These are phyloP conservation scores for Arctopsyche grandis DNA, from an alignment of 1,140 invertebrate genomes.

Conservation along the genomic window DNA sequence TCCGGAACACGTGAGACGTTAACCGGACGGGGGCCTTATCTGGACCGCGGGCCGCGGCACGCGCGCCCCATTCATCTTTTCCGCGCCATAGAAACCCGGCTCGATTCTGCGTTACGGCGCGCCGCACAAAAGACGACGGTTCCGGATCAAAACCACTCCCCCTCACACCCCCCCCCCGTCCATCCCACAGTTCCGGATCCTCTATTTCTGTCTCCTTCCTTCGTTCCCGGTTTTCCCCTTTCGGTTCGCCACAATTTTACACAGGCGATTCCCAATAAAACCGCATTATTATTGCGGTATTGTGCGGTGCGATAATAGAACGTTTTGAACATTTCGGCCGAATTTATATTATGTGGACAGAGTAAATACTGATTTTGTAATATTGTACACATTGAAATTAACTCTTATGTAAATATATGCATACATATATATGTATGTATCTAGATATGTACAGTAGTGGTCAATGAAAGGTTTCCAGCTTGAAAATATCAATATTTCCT, in stretches of 20 bases:
- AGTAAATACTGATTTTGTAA: too few species aligned
- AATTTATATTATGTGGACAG: too few species aligned
- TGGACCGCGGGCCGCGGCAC: constrained; percentile 23
- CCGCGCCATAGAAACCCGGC: constrained; percentile 40
- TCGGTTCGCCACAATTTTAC: too few species aligned
- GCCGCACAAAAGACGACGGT: background rate
- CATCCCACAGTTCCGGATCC: too few species aligned
- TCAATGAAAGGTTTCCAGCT: too few species aligned
- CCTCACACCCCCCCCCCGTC: background rate
- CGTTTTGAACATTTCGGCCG: background rate
- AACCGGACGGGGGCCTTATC: constrained; percentile 24
- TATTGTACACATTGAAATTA: too few species aligned
- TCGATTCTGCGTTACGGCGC: constrained; percentile 14
- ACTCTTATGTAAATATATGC: too few species aligned
- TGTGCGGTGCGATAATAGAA: background rate
- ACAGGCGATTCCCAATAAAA: background rate
- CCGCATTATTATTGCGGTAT: constrained; percentile 10
- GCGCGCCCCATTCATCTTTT: constrained; percentile 42
- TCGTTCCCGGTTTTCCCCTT: too few species aligned
- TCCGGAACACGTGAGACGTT: background rate
- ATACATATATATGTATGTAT: too few species aligned
- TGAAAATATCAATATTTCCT: too few species aligned
- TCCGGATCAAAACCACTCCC: background rate
- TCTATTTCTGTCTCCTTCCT: too few species aligned
- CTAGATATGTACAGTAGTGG: too few species aligned